A percentile compares a stretch with the other conserved stretches of the same genome.
Evolutionary conservation across 2,888 invertebrate species (phyloP).

Genomic region (Lasioglossum zephyrum): DNA sequence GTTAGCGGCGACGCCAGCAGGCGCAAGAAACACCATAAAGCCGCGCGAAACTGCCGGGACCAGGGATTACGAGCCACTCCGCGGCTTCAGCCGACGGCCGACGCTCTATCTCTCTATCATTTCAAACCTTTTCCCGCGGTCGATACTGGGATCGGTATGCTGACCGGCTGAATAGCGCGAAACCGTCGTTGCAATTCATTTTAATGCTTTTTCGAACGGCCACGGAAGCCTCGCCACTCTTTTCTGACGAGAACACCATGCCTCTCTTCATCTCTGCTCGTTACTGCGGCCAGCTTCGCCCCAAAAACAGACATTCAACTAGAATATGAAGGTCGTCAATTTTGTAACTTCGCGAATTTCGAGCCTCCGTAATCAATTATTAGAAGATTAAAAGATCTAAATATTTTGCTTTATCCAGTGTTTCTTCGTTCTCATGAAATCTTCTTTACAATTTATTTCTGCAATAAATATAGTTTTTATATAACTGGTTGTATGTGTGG

Average conservation of each 20-base stretch:
- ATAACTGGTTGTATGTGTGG: no score
- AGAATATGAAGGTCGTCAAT: not conserved
- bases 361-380: no score
- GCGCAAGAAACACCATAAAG: conserved; percentile 72
- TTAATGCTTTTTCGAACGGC: not conserved
- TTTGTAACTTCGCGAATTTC: no score
- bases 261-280: not conserved
- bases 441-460: no score
- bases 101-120: conserved; percentile 62
- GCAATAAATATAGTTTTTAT: no score
- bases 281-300: not conserved
- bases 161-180: conserved; percentile 16
- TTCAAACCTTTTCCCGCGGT: conserved; percentile 26
- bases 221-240: not conserved
- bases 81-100: conserved; percentile 32
- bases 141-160: conserved; percentile 51
- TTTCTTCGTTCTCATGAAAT: no score
- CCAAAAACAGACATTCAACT: not conserved
- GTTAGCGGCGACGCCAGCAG: conserved; percentile 64
- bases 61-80: conserved; percentile 64
- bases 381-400: no score
- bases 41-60: conserved; percentile 62
- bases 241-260: not conserved
- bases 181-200: conserved; percentile 27
- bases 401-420: no score